Evolutionary conservation across 2,797 vertebrate genomes (phyloP), one percentile per base, ranked within the genome.

Genomic region (Eidolon dupreanum): DNA sequence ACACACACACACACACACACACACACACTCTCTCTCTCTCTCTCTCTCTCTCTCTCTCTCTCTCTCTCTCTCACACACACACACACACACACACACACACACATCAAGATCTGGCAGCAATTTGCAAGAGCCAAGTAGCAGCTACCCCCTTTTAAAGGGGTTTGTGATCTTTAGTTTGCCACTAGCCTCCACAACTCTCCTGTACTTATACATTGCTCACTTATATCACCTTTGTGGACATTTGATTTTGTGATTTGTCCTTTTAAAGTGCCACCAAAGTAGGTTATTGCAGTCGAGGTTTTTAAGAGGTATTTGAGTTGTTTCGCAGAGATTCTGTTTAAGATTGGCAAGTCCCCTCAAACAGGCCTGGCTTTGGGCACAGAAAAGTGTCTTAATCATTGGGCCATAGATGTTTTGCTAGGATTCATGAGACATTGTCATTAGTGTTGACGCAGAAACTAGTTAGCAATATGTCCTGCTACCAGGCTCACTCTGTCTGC

Each of bases 311-410:
- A 38, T 82, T 73, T 61, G 85, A 71, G n/a, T 85, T 61, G 26
- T 63, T 88, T 92, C 79, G 85, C 78, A 89, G 85, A 73, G 59
- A 92, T 88, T 75, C 63, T 19, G 0, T 89, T 89, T 88, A 79
- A 63, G n/a, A 55, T 59, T 79, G 73, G 65, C 28, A 57, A 55
- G n/a, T 13, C 4, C 38, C n/a, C 4, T 17, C 26, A 89, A 1
- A 65, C 2, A 33, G 49, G 16, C 55, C 71, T 85, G 46, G 84
- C 81, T 93, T 68, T 53, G 78, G 57, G 28, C 28, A 71, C 3
- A 31, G 63, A 38, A 36, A 77, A 61, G 3, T 66, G 79, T 78
- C 71, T 84, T 79, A 63, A 24, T 79, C 43, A 10, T 79, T 88
- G 78, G 65, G 43, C 38, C n/a, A 24, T 31, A 73, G 31, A 26